These are phyloP conservation scores for Cercopithecus hamlyni DNA, from an alignment of 2,797 vertebrate species.

Conservation along the genomic window DNA sequence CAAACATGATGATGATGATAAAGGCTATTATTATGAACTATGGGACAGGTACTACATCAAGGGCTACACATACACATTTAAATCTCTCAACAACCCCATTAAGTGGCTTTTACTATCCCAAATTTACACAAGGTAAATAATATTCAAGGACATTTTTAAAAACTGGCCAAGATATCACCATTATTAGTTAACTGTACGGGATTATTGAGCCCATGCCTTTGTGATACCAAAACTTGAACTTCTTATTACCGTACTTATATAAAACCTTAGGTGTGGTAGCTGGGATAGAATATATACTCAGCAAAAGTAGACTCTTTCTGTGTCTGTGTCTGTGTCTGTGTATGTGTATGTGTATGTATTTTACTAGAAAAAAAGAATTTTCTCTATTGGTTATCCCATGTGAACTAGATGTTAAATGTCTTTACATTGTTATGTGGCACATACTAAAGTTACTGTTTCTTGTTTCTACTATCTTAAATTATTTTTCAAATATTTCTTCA, in stretches of 20 bases:
- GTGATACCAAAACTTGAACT: not conserved
- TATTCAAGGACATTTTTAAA: not conserved
- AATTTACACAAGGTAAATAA: not conserved
- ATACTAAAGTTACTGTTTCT: not conserved
- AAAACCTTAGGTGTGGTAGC: not conserved
- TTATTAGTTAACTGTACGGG: not conserved
- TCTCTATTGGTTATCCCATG: not conserved
- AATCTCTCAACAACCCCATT: not conserved
- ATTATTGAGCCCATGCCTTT: not conserved
- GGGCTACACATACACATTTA: not conserved
- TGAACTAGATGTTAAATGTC: not conserved
- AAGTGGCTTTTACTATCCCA: not conserved
- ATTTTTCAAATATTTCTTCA: not conserved
- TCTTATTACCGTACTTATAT: not conserved
- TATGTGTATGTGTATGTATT: not conserved
- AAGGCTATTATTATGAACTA: not conserved
- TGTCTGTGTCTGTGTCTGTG: not conserved
- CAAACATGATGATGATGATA: not conserved
- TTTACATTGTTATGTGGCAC: not conserved
- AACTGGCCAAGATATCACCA: not conserved
- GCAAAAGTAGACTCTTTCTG: not conserved
- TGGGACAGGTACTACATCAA: not conserved
- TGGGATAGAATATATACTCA: not conserved
- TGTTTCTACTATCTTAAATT: not conserved
- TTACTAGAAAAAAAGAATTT: not conserved